Evolutionary conservation across 2,888 invertebrate genomes (phyloP).

Genomic region (Drosophila monieri): DNA sequence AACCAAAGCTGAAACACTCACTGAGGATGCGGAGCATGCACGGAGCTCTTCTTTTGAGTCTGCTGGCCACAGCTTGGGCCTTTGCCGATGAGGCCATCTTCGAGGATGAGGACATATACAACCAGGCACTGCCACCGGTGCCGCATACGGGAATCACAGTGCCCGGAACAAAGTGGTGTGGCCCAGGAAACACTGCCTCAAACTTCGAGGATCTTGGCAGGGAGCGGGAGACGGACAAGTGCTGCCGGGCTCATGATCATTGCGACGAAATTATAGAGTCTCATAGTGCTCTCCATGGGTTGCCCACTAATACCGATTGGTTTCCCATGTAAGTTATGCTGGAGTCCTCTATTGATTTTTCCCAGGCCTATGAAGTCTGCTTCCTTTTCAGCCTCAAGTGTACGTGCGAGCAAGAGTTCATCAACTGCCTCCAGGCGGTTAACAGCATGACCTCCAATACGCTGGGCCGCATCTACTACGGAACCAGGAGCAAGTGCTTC

Average conservation of each 20-base stretch:
- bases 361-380: not conserved
- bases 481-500: slow-evolving; percentile 77
- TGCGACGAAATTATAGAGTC: slow-evolving; percentile 82
- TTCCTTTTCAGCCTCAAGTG: slow-evolving; percentile 75
- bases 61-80: slow-evolving; percentile 20
- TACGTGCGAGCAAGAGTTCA: slow-evolving; percentile 82
- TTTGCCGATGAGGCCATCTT: slow-evolving; percentile 82
- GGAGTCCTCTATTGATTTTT: slow-evolving; percentile 19
- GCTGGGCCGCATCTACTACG: slow-evolving; percentile 81
- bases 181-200: slow-evolving; percentile 92
- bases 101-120: slow-evolving; percentile 83
- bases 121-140: slow-evolving; percentile 76
- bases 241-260: slow-evolving; percentile 93
- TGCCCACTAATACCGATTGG: slow-evolving; percentile 80
- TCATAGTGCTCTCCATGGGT: slow-evolving; percentile 66
- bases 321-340: slow-evolving; percentile 80
- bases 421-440: slow-evolving; percentile 81
- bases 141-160: slow-evolving; percentile 75
- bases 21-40: slow-evolving; percentile 23
- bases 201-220: slow-evolving; percentile 92
- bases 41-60: slow-evolving; percentile 6
- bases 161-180: slow-evolving; percentile 96
- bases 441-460: slow-evolving; percentile 76
- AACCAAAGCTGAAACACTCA: slow-evolving; percentile 17
- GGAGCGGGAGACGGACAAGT: slow-evolving; percentile 91